Evolutionary conservation across 2,888 invertebrate species (phyloP).

Genomic region (Iselma pallidipennis): DNA sequence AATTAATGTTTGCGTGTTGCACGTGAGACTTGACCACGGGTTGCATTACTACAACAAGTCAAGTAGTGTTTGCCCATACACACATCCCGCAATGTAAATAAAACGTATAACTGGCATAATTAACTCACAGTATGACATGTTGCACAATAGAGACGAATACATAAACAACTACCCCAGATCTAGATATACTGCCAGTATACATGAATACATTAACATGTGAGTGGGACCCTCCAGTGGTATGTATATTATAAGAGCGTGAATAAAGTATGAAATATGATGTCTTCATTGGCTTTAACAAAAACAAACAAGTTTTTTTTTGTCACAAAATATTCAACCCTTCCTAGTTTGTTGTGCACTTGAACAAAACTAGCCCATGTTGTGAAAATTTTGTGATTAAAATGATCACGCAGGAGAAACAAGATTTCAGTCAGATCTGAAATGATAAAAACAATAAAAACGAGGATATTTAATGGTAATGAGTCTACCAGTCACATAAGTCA

Average conservation of each 20-base stretch:
- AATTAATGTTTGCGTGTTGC: slow-evolving; percentile 7
- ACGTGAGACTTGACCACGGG: slow-evolving; percentile 2
- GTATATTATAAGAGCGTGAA: slow-evolving; percentile 10
- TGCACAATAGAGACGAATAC: slow-evolving; percentile 28
- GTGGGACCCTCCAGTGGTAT: slow-evolving; percentile 20
- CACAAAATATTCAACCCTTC: not conserved
- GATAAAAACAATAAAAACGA: not conserved
- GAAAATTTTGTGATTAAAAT: not conserved
- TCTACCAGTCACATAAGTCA: slow-evolving; percentile 1
- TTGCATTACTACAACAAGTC: slow-evolving; percentile 2
- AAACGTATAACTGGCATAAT: slow-evolving; percentile 27
- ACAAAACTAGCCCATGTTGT: not conserved
- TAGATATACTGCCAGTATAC: slow-evolving; percentile 31
- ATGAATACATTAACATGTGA: slow-evolving; percentile 32
- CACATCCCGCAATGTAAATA: slow-evolving; percentile 28
- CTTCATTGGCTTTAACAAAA: slow-evolving; percentile 7
- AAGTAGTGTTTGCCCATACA: slow-evolving; percentile 4
- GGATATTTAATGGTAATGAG: slow-evolving; percentile 1
- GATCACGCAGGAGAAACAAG: too few species aligned
- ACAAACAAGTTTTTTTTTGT: not conserved
- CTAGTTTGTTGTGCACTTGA: too few species aligned
- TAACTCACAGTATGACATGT: slow-evolving; percentile 32
- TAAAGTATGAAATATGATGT: slow-evolving; percentile 19
- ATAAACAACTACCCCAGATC: slow-evolving; percentile 37
- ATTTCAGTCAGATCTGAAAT: too few species aligned